Conservation (phyloP, 2,797 vertebrate species). For the Crenichthys baileyi region DNA sequence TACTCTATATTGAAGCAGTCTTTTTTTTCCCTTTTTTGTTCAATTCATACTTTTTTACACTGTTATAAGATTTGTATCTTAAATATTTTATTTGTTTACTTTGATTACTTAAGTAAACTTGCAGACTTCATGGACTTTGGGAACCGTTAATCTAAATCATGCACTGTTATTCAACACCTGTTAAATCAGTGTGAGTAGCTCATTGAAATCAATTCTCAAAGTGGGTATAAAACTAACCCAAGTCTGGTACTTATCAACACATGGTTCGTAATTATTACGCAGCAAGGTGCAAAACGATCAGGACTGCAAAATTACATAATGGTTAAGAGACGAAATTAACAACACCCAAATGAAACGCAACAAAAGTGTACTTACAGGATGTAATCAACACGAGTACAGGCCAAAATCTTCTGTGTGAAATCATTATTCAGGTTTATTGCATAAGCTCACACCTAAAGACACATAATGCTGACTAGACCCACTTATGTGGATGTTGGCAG, state of each 20-base stretch:
- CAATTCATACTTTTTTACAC: no score
- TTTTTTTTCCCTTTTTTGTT: no score
- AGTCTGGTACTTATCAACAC: not conserved
- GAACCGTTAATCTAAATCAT: not conserved
- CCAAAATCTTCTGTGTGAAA: constrained; percentile 7
- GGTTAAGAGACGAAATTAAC: not conserved
- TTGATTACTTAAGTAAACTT: not conserved
- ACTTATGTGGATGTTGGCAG: constrained; percentile 14
- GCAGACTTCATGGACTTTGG: not conserved
- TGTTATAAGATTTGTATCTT: not conserved
- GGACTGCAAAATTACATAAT: not conserved
- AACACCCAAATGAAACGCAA: not conserved
- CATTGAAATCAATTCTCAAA: not conserved
- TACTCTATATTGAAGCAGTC: not conserved
- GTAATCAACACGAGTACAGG: not conserved
- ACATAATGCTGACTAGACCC: not conserved
- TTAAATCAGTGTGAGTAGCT: not conserved
- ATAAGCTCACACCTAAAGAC: constrained; percentile 6
- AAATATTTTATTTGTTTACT: not conserved
- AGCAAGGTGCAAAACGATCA: not conserved
- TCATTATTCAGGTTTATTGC: not conserved
- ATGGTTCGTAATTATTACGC: no score
- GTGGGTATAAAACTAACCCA: not conserved
- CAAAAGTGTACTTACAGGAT: not conserved
- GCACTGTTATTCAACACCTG: not conserved